Evolutionary conservation across 2,888 invertebrate genomes (phyloP), one percentile per base, ranked within the genome.

Genomic region (Pegoplata infirma): DNA sequence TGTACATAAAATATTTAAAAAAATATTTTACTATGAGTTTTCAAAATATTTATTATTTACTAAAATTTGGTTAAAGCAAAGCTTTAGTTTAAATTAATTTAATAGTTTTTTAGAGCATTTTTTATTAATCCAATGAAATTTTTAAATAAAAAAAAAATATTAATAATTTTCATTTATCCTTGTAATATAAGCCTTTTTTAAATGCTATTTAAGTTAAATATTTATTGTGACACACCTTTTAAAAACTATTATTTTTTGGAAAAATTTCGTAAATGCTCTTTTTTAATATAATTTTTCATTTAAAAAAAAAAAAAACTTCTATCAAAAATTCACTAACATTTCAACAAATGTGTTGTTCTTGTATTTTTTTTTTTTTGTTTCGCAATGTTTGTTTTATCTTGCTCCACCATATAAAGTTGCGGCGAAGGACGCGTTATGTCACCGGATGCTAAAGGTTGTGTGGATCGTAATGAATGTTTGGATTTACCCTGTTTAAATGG

Each of bases 381-480:
- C 49, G 51, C 61, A 67, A 40, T 40, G 8, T 40, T 3, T 25
- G 3, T 6, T 25, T 40, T 40, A 23, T 21, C 47, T 17, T 46
- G 8, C n/a, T 40, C n/a, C n/a, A 47, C 44, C 8, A 7, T 25
- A 19, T 51, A 36, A 76, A 97, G 97, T 91, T 98, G 97, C 92
- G 97, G 97, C 87, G 96, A 97, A 91, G 97, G 97, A 90, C 94
- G 95, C 90, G 92, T 96, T 88, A 94, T 96, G 91, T 95, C 97
- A 80, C 93, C 95, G 83, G 97, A 97, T 91, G 94, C 94, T 87
- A 97, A 97, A 90, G 96, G 96, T 89, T 98, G 98, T 91, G 95
- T 94, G 91, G 97, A 98, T 92, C 96, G 96, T 91, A 96, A 98
- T 91, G 98, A 98, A 90, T 98, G 98, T 90, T 92, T 96, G 90